phyloP scores from a whole-genome alignment of 2,797 vertebrate genomes.

The Squalus acanthias region DNA sequence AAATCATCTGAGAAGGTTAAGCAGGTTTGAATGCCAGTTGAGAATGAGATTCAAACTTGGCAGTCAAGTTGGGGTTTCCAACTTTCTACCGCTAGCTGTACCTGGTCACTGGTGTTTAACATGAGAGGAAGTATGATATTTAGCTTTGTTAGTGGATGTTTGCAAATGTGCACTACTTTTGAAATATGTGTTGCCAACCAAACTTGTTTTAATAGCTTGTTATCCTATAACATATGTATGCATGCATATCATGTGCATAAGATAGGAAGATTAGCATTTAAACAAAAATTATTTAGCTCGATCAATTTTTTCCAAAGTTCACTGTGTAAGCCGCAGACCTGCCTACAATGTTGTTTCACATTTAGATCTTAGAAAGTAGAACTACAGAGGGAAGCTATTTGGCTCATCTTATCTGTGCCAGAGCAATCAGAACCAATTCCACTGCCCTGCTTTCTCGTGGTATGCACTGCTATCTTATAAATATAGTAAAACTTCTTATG shows the following conservation, averaged over 20 bases:
- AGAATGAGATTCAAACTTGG: not conserved
- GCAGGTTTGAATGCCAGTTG: not conserved
- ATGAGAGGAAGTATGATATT: not conserved
- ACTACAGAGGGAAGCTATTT: not conserved
- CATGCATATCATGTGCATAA: not conserved
- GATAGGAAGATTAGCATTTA: not conserved
- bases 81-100: not conserved
- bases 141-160: not conserved
- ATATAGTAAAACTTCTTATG: not conserved
- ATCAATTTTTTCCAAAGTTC: not conserved
- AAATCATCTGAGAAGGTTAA: not conserved
- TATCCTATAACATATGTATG: not conserved
- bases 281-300: not conserved
- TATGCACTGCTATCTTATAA: not conserved
- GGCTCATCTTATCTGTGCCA: not conserved
- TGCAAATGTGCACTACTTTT: not conserved
- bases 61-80: not conserved
- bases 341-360: not conserved
- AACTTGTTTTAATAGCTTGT: not conserved
- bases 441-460: not conserved
- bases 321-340: not conserved
- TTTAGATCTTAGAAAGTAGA: not conserved
- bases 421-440: not conserved
- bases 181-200: not conserved
- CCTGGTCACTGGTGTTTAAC: not conserved